Conservation (phyloP, 2,113 vertebrate genomes). For the Acanthisitta chloris region DNA sequence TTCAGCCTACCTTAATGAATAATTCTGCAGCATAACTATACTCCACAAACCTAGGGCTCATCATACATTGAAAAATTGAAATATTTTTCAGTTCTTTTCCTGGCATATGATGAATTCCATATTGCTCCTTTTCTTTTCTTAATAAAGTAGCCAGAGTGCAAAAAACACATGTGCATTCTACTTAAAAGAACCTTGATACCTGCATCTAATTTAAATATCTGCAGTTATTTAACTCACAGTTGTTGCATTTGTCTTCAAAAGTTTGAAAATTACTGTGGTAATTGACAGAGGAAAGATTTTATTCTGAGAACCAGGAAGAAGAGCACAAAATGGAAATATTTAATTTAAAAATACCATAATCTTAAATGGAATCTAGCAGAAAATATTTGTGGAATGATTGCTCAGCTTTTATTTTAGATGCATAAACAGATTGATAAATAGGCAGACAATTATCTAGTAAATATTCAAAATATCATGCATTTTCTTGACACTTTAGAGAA, state of each 20-base stretch:
- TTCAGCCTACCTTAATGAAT: slow-evolving; percentile 20
- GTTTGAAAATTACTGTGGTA: neutral
- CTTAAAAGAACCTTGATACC: neutral
- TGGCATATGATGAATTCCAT: neutral
- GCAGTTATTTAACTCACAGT: neutral
- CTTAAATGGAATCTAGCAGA: neutral
- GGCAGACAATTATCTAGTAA: neutral
- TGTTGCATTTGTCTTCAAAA: neutral
- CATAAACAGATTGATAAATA: neutral
- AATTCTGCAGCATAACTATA: neutral
- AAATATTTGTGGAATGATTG: neutral
- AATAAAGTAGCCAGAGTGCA: neutral
- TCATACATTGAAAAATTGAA: neutral
- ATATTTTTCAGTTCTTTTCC: neutral
- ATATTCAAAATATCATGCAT: neutral
- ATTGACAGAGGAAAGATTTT: neutral
- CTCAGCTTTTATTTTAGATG: neutral
- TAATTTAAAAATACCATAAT: neutral
- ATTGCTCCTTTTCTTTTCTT: neutral
- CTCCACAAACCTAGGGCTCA: neutral
- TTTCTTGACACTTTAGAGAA: neutral
- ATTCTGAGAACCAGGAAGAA: neutral
- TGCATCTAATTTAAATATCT: neutral
- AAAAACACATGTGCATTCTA: neutral
- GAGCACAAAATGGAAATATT: neutral